Evolutionary conservation across 1,140 invertebrate species (phyloP), one percentile per base, ranked within the genome.

Genomic region (Drosophila santomea): DNA sequence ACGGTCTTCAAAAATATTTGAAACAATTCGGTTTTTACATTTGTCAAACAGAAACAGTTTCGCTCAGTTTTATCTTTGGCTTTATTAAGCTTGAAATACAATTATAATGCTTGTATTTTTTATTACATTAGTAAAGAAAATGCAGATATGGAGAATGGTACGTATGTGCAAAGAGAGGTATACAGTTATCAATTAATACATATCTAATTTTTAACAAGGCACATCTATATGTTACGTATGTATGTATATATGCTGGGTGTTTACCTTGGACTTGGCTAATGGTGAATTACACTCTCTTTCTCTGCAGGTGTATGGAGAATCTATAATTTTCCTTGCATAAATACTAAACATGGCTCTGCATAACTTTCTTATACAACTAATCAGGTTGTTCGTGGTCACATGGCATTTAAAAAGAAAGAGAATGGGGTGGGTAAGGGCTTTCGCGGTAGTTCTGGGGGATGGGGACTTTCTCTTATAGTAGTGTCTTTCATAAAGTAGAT

Each of bases 11-110:
- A 45, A 10, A 5, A 45, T 11, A 45, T 10, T 20, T 3, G 0
- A 17, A 32, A 32, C 8, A 8, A 32, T 32, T 32, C 1, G 28
- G 0, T 25, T 3, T 10, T 32, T 2, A 32, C 7, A 10, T 32
- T 32, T 56, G 12, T 10, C 28, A 20, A 15, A 12, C 23, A 23
- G 14, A 56, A 25, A n/a, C n/a, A 38, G 7, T n/a, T 23, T 3
- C n/a, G 20, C 36, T 64, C 25, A 48, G 17, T 74, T 73, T 74
- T 74, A 75, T 75, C 73, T 75, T 75, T 75, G 73, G 73, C 73
- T 75, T 75, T 75, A 75, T 75, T 74, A 74, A 74, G 69, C 68
- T 50, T 74, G 68, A 62, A 68, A 74, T 73, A 72, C 56, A 72
- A 38, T 23, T 72, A 72, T 54, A 61, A 44, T 56, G 48, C 14